phyloP scores from a whole-genome alignment of 2,113 vertebrate species.

The Notothenia rossii region DNA sequence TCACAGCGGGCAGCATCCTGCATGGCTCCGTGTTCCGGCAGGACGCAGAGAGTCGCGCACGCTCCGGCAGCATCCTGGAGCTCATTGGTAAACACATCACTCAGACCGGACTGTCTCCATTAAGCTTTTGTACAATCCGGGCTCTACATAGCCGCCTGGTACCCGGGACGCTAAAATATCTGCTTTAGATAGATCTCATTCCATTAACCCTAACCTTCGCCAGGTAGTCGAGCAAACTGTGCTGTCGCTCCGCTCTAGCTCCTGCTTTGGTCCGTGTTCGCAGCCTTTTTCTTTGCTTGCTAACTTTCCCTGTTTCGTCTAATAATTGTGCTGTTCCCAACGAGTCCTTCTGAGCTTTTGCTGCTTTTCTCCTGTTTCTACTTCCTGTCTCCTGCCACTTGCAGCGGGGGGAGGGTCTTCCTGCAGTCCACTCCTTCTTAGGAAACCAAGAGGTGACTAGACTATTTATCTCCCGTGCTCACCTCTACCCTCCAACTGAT shows the following conservation, averaged over 20 bases:
- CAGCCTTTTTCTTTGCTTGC: constrained; percentile 51
- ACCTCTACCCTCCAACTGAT: constrained; percentile 13
- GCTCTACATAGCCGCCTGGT: background rate
- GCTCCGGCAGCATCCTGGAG: constrained; percentile 94
- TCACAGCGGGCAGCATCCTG: constrained; percentile 83
- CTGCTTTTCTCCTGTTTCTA: constrained; percentile 77
- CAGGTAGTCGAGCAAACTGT: background rate
- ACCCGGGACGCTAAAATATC: background rate
- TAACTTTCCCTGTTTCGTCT: constrained; percentile 19
- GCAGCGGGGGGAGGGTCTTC: constrained; percentile 95
- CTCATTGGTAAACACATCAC: constrained; percentile 87
- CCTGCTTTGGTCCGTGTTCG: constrained; percentile 8
- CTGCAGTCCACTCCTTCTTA: constrained; percentile 95
- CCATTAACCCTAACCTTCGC: constrained; percentile 21
- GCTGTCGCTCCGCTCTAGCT: constrained; percentile 6
- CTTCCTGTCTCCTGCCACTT: constrained; percentile 88
- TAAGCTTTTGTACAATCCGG: background rate
- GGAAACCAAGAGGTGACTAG: constrained; percentile 97
- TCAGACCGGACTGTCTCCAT: background rate
- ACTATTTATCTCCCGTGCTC: constrained; percentile 55
- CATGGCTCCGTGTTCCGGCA: constrained; percentile 85
- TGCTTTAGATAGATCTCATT: constrained; percentile 24
- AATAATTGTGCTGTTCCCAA: constrained; percentile 29
- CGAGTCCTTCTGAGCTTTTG: constrained; percentile 56
- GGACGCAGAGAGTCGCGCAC: constrained; percentile 84